Percentiles rank a stretch among this genome's conserved stretches.
These are phyloP conservation scores for Sinocyclocheilus anophthalmus DNA, from an alignment of 2,113 vertebrate genomes.

Conservation along the genomic window DNA sequence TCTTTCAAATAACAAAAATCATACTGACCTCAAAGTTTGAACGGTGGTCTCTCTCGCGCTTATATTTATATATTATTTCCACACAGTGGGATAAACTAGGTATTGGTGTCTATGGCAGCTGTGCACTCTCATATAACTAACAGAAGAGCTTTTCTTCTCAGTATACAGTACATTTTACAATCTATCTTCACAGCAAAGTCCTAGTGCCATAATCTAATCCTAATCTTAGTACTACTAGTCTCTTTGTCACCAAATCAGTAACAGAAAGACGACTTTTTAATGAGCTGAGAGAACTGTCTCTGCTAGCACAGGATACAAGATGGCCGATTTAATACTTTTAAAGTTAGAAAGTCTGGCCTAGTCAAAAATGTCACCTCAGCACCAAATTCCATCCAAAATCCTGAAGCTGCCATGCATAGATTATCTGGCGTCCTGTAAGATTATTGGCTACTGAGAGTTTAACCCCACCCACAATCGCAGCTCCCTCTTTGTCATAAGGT, in stretches of 20 bases:
- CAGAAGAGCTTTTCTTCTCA: neutral
- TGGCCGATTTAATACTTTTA: neutral
- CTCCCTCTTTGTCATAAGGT: neutral
- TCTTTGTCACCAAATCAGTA: constrained; percentile 28
- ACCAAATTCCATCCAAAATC: neutral
- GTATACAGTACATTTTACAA: neutral
- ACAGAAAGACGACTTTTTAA: neutral
- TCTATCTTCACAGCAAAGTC: no score
- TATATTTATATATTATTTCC: neutral
- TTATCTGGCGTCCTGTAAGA: neutral
- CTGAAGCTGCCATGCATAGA: constrained; percentile 13
- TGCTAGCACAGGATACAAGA: neutral
- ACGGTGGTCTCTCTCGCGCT: neutral
- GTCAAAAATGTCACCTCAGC: constrained; percentile 3
- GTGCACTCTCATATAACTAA: neutral
- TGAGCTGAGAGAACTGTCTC: neutral
- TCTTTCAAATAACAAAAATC: neutral
- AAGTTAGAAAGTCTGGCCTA: neutral
- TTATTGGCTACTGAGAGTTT: constrained; percentile 2
- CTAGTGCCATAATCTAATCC: neutral
- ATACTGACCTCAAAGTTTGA: neutral
- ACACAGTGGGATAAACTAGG: neutral
- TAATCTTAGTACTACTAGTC: neutral
- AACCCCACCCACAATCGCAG: neutral
- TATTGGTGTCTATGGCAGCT: neutral